Evolutionary conservation across 2,113 vertebrate genomes (phyloP).

Genomic region (Nothobranchius furzeri): DNA sequence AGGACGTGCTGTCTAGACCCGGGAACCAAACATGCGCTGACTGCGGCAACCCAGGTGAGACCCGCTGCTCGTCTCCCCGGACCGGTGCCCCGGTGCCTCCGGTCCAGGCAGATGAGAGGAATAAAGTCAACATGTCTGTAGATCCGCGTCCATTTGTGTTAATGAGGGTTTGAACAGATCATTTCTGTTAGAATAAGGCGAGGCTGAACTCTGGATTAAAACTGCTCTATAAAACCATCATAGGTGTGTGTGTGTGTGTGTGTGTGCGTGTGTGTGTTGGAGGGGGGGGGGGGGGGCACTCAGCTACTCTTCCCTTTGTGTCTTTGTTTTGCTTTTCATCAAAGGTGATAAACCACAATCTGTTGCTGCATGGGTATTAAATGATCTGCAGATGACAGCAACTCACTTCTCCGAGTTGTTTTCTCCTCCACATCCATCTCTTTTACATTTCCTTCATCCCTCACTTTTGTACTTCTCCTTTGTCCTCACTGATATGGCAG

Average conservation of each 20-base stretch:
- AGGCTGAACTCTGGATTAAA: conserved; percentile 49
- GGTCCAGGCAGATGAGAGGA: neutral
- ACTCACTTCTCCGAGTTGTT: neutral
- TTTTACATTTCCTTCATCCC: neutral
- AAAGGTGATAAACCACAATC: no score
- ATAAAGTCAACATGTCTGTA: conserved; percentile 5
- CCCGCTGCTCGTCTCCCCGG: neutral
- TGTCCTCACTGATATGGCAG: conserved; percentile 37
- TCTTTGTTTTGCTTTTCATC: no score
- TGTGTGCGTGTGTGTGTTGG: no score
- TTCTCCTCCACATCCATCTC: conserved; percentile 8
- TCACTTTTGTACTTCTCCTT: neutral
- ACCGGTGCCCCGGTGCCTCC: neutral
- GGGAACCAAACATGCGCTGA: conserved; percentile 72
- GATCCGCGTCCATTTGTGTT: neutral
- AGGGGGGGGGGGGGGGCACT: conserved; percentile 1
- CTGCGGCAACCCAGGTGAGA: conserved; percentile 77
- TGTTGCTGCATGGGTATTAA: neutral
- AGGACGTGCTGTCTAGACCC: conserved; percentile 65
- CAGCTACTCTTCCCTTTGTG: no score
- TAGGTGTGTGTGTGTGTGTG: neutral
- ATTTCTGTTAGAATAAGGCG: neutral
- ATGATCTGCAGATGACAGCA: neutral
- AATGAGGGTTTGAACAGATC: neutral
- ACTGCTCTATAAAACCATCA: conserved; percentile 9